Conservation (phyloP, 2,888 invertebrate genomes). For the Scaptomyza caliginosa region DNA sequence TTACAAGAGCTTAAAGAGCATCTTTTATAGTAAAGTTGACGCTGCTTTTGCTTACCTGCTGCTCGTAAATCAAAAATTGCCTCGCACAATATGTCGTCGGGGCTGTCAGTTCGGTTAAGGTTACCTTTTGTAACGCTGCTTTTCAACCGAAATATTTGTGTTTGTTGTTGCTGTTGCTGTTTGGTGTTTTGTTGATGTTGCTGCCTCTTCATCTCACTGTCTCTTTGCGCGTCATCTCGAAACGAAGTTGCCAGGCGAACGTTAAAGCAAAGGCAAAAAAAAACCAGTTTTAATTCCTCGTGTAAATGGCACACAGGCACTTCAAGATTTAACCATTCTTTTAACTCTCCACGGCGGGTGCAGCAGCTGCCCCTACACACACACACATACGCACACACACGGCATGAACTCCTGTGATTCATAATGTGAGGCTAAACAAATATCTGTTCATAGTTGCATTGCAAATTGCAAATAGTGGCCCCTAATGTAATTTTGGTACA, state of each 20-base stretch:
- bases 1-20: constrained; percentile 31
- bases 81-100: constrained; percentile 58
- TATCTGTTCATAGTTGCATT: constrained; percentile 11
- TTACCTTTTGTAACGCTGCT: constrained; percentile 70
- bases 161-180: constrained; percentile 35
- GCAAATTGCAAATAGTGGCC: constrained; percentile 30
- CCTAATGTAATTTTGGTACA: constrained; percentile 59
- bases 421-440: constrained; percentile 35
- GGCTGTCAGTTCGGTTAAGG: constrained; percentile 37
- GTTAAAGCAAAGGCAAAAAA: constrained; percentile 7
- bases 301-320: constrained; percentile 64
- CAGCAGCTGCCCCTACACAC: constrained; percentile 56
- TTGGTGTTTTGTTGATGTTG: constrained; percentile 11
- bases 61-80: constrained; percentile 59
- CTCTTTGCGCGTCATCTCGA: constrained; percentile 11
- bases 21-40: constrained; percentile 11
- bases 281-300: constrained; percentile 51
- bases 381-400: constrained; percentile 7
- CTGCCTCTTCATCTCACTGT: constrained; percentile 28
- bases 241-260: constrained; percentile 20
- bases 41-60: constrained; percentile 10
- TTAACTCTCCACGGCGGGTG: constrained; percentile 43
- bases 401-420: constrained; percentile 50
- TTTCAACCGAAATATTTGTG: constrained; percentile 46
- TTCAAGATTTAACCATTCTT: constrained; percentile 63